These are phyloP conservation scores for Sesia apiformis DNA, from an alignment of 2,888 invertebrate species.

Conservation along the genomic window DNA sequence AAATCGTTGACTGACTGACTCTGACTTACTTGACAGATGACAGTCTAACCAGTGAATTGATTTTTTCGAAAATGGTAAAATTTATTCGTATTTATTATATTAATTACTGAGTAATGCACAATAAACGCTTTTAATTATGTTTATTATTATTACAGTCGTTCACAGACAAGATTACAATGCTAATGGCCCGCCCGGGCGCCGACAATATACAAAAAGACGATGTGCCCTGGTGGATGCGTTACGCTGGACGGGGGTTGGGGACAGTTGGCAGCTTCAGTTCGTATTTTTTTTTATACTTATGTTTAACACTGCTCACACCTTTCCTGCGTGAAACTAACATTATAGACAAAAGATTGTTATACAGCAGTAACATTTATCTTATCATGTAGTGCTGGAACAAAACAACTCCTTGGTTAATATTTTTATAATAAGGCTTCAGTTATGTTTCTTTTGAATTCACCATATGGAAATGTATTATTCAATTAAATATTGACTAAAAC, in stretches of 20 bases:
- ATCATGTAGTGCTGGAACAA: no score
- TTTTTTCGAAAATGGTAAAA: constrained; percentile 68
- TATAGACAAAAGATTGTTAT: no score
- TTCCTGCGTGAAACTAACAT: background rate
- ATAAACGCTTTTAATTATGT: constrained; percentile 17
- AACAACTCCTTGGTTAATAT: no score
- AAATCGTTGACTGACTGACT: no score
- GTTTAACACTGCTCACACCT: constrained; percentile 16
- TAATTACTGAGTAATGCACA: background rate
- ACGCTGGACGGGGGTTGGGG: constrained; percentile 87
- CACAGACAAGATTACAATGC: constrained; percentile 84
- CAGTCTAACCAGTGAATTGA: constrained; percentile 51
- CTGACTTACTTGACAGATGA: no score
- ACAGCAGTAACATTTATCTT: no score
- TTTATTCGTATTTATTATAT: constrained; percentile 4
- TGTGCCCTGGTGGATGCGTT: constrained; percentile 92
- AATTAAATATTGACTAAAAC: no score
- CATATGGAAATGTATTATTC: no score
- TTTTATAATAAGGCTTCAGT: no score
- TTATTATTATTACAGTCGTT: constrained; percentile 76
- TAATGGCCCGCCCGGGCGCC: constrained; percentile 88
- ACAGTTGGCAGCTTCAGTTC: constrained; percentile 89
- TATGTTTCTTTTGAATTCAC: no score
- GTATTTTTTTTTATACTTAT: constrained; percentile 33
- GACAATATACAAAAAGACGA: constrained; percentile 86